Percentiles rank a stretch among this genome's conserved stretches.
Conservation (phyloP, 2,888 invertebrate genomes). For the Atrina japonica region DNA sequence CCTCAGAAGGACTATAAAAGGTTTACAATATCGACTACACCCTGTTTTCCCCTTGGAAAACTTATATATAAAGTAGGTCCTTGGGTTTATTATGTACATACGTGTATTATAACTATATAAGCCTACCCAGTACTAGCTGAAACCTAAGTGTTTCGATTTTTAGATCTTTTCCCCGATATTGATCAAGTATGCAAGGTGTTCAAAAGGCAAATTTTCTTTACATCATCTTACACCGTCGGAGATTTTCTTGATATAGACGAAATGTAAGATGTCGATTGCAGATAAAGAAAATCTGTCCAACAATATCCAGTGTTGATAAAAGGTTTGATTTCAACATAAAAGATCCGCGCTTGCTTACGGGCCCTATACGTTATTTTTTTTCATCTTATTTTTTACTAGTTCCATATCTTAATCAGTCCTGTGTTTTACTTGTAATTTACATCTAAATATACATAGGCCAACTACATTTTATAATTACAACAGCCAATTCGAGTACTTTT, state of each 20-base stretch:
- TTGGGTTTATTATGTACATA: too few species aligned
- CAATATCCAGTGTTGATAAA: constrained; percentile 5
- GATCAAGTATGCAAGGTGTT: constrained; percentile 19
- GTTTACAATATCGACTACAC: too few species aligned
- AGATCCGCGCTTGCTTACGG: neutral
- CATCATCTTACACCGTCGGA: neutral
- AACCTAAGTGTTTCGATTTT: constrained; percentile 15
- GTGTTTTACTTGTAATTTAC: neutral
- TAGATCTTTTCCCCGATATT: constrained; percentile 11
- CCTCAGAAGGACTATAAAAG: too few species aligned
- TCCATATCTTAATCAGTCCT: neutral
- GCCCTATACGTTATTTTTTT: neutral
- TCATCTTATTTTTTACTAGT: neutral
- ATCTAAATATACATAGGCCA: constrained; percentile 2
- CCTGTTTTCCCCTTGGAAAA: too few species aligned
- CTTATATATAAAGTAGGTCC: too few species aligned
- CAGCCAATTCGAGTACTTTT: too few species aligned
- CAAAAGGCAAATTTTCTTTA: constrained; percentile 16
- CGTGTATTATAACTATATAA: too few species aligned
- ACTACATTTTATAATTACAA: too few species aligned
- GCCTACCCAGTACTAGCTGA: too few species aligned
- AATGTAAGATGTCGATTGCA: constrained; percentile 9
- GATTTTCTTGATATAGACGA: constrained; percentile 15
- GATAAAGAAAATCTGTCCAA: constrained; percentile 1
- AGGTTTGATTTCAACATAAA: neutral